Base-by-base conservation (phyloP, 2,113 vertebrate genomes). In the Psilopogon haemacephalus region DNA sequence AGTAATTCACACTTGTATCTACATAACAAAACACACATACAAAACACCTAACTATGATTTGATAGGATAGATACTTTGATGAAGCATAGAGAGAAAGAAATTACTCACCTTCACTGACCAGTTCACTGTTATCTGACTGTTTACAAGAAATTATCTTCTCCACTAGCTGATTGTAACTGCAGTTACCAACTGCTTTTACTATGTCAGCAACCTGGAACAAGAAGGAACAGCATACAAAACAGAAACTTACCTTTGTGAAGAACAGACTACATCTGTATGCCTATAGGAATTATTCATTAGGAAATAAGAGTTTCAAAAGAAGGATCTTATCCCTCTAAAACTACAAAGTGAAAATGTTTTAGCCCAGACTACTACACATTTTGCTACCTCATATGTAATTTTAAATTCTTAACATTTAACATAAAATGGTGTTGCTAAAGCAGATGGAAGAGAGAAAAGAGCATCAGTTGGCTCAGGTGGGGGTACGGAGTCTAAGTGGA, bases 101-200 rank as follows among this genome's bases (percentile, higher is more conserved):
- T 93, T 48, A 96, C 98, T 95, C 94, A 99, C 99, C 99, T 98
- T 99, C 99, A 74, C 98, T 99, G 96, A 99, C 98, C 95, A 99
- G 98, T 96, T 99, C 98, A 71, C 99, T 99, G 97, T 97, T 99
- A 93, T 99, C 98, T 7, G 99, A 99, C 96, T 99, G 99, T 94
- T 99, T 99, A 97, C 98, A 99, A 86, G 98, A 98, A 97, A 99
- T 99, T 13, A 99, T 99, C 97, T 99, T 99, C 98, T 99, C 99
- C 75, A 99, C 99, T 89, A 99, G 98, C 95, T 99, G 99, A 98
- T 99, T 99, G 96, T 99, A 99, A 97, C 99, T 99, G 98, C 99
- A 99, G 98, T 99, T 99, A 90, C 99, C 99, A 96, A 99, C 98
- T 64, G 99, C 99, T 97, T 98, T 99, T 89, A 99, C 99, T 94